phyloP scores from a whole-genome alignment of 2,888 invertebrate genomes.

The Barypeithes pellucidus region DNA sequence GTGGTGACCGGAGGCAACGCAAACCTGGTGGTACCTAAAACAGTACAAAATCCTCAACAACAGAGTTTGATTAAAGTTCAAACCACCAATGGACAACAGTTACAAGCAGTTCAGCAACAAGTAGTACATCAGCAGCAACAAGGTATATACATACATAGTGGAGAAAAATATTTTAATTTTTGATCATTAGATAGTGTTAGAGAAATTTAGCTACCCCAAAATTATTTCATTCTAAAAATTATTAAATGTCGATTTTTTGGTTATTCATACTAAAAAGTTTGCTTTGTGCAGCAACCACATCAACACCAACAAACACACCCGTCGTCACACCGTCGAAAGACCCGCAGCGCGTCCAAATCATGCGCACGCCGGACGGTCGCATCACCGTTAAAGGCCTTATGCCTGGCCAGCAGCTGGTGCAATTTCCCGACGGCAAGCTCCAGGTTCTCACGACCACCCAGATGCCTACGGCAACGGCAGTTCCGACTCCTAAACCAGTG shows the following conservation, averaged over 20 bases:
- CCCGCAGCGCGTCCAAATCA: conserved; percentile 90
- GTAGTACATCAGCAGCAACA: conserved; percentile 33
- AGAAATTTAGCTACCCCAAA: no score
- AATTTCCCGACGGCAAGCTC: conserved; percentile 94
- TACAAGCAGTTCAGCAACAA: conserved; percentile 64
- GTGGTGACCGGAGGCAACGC: conserved; percentile 77
- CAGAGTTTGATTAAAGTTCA: conserved; percentile 74
- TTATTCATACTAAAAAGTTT: conserved; percentile 24
- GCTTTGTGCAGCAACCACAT: conserved; percentile 51
- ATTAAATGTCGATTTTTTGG: conserved; percentile 27
- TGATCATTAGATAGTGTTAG: no score
- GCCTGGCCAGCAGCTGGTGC: conserved; percentile 93
- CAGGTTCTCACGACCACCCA: conserved; percentile 85
- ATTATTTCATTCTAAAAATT: no score
- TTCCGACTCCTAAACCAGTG: conserved; percentile 63
- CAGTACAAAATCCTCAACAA: conserved; percentile 66
- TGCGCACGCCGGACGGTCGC: conserved; percentile 92
- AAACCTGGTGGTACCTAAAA: conserved; percentile 74
- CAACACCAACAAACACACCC: conserved; percentile 52
- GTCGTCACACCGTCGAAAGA: conserved; percentile 58
- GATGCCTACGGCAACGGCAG: conserved; percentile 67
- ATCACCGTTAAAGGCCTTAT: conserved; percentile 92
- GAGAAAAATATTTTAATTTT: no score
- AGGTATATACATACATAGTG: no score
- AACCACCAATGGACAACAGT: conserved; percentile 64